Evolutionary conservation across 2,797 vertebrate genomes (phyloP).

Genomic region (Cheirogaleus major): DNA sequence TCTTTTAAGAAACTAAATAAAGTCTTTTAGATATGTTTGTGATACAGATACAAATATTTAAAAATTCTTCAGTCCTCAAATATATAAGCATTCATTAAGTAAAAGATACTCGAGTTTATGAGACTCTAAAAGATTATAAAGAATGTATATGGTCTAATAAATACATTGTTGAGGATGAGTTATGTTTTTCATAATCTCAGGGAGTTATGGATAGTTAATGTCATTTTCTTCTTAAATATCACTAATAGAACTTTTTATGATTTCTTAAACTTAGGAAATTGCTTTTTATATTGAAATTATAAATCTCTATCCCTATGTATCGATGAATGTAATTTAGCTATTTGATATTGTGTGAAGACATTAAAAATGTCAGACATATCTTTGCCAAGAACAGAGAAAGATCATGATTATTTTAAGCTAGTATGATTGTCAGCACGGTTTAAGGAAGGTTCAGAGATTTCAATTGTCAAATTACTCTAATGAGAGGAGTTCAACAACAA

Average conservation of each 20-base stretch:
- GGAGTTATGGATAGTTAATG: background rate
- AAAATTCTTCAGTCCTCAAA: background rate
- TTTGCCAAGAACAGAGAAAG: slow-evolving; percentile 58
- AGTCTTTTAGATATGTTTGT: background rate
- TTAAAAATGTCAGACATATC: slow-evolving; percentile 41
- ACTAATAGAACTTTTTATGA: background rate
- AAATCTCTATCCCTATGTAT: background rate
- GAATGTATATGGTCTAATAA: background rate
- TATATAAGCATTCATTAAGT: slow-evolving; percentile 11
- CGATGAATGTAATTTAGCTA: background rate
- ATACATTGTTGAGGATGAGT: background rate
- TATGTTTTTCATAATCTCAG: background rate
- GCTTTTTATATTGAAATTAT: background rate
- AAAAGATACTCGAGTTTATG: background rate
- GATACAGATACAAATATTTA: slow-evolving; percentile 4
- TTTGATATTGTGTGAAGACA: background rate
- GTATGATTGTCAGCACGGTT: background rate
- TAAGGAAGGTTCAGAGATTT: slow-evolving; percentile 23
- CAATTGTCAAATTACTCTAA: slow-evolving; percentile 10
- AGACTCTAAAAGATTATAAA: background rate
- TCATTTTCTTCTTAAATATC: slow-evolving; percentile 21
- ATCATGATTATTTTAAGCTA: slow-evolving; percentile 28
- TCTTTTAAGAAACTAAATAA: slow-evolving; percentile 22
- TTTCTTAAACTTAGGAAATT: background rate
- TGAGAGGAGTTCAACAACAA: background rate